These are phyloP conservation scores for Drosophila virilis DNA, from an alignment of 1,140 invertebrate species.

Conservation along the genomic window DNA sequence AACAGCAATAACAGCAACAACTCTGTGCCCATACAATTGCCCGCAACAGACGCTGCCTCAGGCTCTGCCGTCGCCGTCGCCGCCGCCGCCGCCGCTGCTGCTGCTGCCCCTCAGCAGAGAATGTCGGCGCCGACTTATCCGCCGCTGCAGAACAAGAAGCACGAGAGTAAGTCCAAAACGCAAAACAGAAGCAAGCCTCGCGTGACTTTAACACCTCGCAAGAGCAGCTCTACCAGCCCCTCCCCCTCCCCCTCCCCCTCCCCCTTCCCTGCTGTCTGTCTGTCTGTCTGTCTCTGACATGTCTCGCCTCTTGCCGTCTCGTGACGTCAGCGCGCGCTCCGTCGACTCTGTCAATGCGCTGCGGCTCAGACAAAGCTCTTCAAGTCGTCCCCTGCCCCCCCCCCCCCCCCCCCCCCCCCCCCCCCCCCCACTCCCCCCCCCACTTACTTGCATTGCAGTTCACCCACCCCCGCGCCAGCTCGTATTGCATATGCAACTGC, in stretches of 20 bases:
- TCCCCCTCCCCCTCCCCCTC: background rate
- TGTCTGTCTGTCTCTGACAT: conserved; percentile 6
- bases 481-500: conserved; percentile 9
- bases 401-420: conserved; percentile 14
- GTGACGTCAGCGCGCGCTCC: conserved; percentile 41
- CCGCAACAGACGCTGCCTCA: conserved; percentile 27
- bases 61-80: conserved; percentile 23
- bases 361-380: conserved; percentile 22
- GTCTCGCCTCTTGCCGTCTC: conserved; percentile 14
- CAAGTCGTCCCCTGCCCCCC: background rate
- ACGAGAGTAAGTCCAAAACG: conserved; percentile 64
- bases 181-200: conserved; percentile 30
- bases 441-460: conserved; percentile 27
- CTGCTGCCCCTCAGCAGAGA: conserved; percentile 30
- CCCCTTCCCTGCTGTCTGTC: background rate
- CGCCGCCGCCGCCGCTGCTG: conserved; percentile 29
- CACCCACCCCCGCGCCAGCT: conserved; percentile 18
- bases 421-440: conserved; percentile 10
- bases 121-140: conserved; percentile 45
- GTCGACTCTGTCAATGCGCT: conserved; percentile 44
- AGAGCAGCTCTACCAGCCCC: conserved; percentile 39
- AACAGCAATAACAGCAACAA: conserved; percentile 19
- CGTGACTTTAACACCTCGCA: conserved; percentile 68
- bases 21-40: conserved; percentile 30
- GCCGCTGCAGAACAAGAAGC: conserved; percentile 63